Conservation (phyloP, 1,140 invertebrate genomes). For the Bombyx mori region ASM3026992v2 NC_085125.1:5951001-5951500, state of each 20-base stretch:
- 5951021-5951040: no score
- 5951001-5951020: no score
- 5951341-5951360: conserved; percentile 42
- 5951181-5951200: conserved; percentile 31
- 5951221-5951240: conserved; percentile 33
- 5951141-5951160: neutral
- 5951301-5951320: neutral
- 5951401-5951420: conserved; percentile 23
- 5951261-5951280: neutral
- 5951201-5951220: conserved; percentile 25
- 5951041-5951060: no score
- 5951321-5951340: conserved; percentile 3
- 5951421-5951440: conserved; percentile 41
- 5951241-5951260: conserved; percentile 23
- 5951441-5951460: conserved; percentile 40
- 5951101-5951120: no score
- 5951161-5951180: neutral
- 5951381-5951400: conserved; percentile 28
- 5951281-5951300: neutral
- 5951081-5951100: no score
- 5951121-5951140: no score
- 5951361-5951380: conserved; percentile 28
- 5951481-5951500: conserved; percentile 17
- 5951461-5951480: conserved; percentile 51
- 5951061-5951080: no score